These are phyloP conservation scores for Vulpes lagopus DNA, from an alignment of 2,113 vertebrate genomes.

Conservation along the genomic window DNA sequence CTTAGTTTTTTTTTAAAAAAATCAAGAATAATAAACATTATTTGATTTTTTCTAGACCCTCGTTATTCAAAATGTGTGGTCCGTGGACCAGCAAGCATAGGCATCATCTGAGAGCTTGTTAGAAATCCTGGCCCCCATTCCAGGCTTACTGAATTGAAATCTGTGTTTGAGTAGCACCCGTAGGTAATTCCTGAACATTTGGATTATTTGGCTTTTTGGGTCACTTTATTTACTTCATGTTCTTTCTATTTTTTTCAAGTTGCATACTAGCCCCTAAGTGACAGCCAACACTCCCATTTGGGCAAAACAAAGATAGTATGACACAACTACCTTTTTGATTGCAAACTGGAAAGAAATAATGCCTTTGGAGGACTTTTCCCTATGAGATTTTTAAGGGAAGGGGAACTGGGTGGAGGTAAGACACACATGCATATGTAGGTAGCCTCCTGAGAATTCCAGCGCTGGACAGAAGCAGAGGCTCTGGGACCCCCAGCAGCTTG, in stretches of 20 bases:
- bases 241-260: constrained; percentile 4
- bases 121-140: neutral
- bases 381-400: neutral
- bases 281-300: neutral
- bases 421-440: neutral
- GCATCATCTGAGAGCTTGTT: neutral
- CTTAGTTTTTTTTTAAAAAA: neutral
- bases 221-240: neutral
- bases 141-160: neutral
- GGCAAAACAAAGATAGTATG: constrained; percentile 14
- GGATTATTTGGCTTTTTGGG: constrained; percentile 11
- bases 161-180: neutral
- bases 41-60: neutral
- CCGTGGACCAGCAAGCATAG: neutral
- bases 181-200: neutral
- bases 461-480: neutral
- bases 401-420: neutral
- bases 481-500: neutral
- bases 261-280: neutral
- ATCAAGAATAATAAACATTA: neutral
- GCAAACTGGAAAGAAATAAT: neutral
- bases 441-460: neutral
- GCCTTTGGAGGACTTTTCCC: neutral
- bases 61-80: neutral
- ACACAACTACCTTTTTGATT: neutral